These are phyloP conservation scores for Oscheius sp. DNA, from an alignment of 2,888 invertebrate genomes.

Conservation along the genomic window DNA sequence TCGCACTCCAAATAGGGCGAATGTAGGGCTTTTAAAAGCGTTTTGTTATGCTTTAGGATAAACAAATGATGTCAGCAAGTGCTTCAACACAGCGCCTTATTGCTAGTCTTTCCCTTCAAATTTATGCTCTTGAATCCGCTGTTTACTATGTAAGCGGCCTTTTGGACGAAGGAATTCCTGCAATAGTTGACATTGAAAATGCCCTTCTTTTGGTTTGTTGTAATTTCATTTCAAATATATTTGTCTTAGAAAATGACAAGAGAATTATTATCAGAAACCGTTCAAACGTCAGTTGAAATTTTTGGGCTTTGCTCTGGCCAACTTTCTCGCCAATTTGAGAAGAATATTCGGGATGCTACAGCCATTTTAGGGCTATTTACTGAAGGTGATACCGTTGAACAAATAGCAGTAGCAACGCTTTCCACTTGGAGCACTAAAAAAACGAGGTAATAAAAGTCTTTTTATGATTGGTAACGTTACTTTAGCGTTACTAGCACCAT, in stretches of 20 bases:
- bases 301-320: conserved; percentile 56
- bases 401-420: conserved; percentile 52
- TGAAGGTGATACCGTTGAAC: conserved; percentile 50
- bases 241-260: conserved; percentile 37
- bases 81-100: conserved; percentile 42
- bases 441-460: not conserved
- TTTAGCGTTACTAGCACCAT: conserved; percentile 44
- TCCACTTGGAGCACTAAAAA: conserved; percentile 49
- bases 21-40: not conserved
- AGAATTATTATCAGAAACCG: conserved; percentile 36
- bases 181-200: conserved; percentile 65
- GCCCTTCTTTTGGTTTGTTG: conserved; percentile 53
- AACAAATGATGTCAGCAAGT: conserved; percentile 34
- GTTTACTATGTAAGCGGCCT: conserved; percentile 67
- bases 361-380: conserved; percentile 57
- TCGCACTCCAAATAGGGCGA: conserved; percentile 29
- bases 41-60: conserved; percentile 4
- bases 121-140: conserved; percentile 65
- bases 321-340: conserved; percentile 50
- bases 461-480: not conserved
- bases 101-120: conserved; percentile 41
- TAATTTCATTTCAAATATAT: not conserved
- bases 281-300: conserved; percentile 50
- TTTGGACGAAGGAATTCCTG: conserved; percentile 62
- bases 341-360: conserved; percentile 58